Conservation (phyloP, 1,140 invertebrate species). For the Hycleus phaleratus region DNA sequence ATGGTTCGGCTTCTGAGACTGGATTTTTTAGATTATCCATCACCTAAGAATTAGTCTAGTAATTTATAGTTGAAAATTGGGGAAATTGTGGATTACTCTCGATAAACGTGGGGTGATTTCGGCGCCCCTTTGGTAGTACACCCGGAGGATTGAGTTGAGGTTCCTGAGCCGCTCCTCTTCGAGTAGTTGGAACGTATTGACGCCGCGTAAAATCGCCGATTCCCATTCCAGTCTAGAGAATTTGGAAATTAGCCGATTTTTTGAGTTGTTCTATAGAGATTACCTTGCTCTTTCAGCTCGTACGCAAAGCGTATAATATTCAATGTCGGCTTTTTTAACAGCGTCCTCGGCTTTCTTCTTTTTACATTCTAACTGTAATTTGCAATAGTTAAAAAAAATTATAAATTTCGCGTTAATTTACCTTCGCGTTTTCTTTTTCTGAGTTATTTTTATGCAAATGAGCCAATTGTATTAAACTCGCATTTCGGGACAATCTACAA, state of each 20-base stretch:
- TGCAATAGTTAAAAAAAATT: conserved; percentile 1
- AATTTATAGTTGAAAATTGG: conserved; percentile 61
- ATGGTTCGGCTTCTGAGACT: conserved; percentile 61
- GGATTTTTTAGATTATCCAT: conserved; percentile 61
- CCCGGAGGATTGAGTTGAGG: conserved; percentile 57
- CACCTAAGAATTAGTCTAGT: conserved; percentile 61
- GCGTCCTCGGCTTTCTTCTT: conserved; percentile 84
- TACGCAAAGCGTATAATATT: conserved; percentile 87
- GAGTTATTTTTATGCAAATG: conserved; percentile 44
- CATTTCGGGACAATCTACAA: conserved; percentile 36
- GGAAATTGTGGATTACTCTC: conserved; percentile 44
- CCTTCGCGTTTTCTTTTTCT: conserved; percentile 62
- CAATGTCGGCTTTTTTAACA: conserved; percentile 82
- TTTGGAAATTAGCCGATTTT: background rate
- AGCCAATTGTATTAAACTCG: conserved; percentile 38
- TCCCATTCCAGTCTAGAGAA: conserved; percentile 78
- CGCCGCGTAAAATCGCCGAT: conserved; percentile 73
- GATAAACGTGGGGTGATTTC: too few species aligned
- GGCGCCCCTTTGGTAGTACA: too few species aligned
- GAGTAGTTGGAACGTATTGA: conserved; percentile 66
- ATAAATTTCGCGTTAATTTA: conserved; percentile 25
- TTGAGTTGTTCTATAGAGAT: background rate
- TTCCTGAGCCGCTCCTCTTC: conserved; percentile 83
- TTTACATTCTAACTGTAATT: conserved; percentile 72
- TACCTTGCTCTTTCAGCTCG: conserved; percentile 79